Evolutionary conservation across 2,888 invertebrate genomes (phyloP), one percentile per base, ranked within the genome.

Genomic region (Andricus quercusramuli): DNA sequence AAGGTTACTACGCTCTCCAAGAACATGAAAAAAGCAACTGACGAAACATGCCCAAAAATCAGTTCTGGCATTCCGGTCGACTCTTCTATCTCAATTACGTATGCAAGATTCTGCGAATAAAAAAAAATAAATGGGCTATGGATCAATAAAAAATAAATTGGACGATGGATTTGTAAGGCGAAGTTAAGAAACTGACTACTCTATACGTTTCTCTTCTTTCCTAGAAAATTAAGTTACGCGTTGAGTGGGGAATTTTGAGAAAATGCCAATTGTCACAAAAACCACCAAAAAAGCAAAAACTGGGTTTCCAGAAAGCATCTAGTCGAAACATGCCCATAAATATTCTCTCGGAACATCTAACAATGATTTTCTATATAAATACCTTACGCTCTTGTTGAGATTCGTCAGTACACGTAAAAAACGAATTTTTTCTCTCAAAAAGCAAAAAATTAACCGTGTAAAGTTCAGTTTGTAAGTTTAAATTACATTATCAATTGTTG

Each of bases 271-370:
- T 85, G 84, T 85, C 81, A 84, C 85, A 85, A 85, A 83, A 83
- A 83, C 83, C 78, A 82, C 85, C 83, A 83, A 80, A 86, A 84
- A 83, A 89, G 82, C 85, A 88, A 86, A 84, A 85, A 85, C 81
- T 79, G 81, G 82, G 83, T 87, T 86, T 81, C 84, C 86, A 90
- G 90, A 89, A 92, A 92, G 91, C 92, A 90, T 90, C 91, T 92
- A 92, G 87, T 89, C 88, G 90, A 91, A 91, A 89, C 92, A 92
- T 92, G 92, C 92, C 91, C 90, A 92, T 92, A 92, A 92, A 91
- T 83, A 89, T 89, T 85, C 86, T 90, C 90, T 88, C 88, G 90
- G 91, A 91, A 91, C 91, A 91, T 87, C 83, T 86, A 85, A 85
- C 80, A 82, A 83, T 86, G 32, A 66, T 79, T 82, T 74, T 82